A percentile compares a stretch with the other conserved stretches of the same genome.
Conservation (phyloP, 2,888 invertebrate genomes). For the Tachina lurida region DNA sequence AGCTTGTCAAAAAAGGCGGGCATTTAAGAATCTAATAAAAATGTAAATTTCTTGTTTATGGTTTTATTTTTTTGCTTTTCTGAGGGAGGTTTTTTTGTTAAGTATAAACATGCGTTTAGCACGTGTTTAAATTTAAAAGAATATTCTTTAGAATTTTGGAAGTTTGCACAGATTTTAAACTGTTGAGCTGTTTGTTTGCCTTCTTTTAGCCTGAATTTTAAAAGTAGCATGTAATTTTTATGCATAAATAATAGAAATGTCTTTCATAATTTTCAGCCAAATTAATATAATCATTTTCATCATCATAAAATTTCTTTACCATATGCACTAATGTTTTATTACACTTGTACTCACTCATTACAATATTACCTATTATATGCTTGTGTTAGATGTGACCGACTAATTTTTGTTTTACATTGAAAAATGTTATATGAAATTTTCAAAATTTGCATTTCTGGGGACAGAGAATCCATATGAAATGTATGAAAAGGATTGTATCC, state of each 20-base stretch:
- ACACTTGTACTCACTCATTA: not conserved
- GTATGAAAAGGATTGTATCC: no score
- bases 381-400: constrained; percentile 31
- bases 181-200: not conserved
- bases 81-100: not conserved
- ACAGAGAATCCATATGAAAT: no score
- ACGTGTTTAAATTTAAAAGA: constrained; percentile 49
- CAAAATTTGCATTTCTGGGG: no score
- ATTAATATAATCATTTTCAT: constrained; percentile 57
- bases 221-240: constrained; percentile 11
- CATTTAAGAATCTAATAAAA: constrained; percentile 56
- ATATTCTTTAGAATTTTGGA: not conserved
- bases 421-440: no score
- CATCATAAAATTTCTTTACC: not conserved
- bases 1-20: not conserved
- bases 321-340: constrained; percentile 23
- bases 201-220: not conserved
- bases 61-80: not conserved
- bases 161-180: not conserved
- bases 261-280: constrained; percentile 35
- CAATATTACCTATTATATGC: not conserved
- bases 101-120: constrained; percentile 32
- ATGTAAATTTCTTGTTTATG: constrained; percentile 35
- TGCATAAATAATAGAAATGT: constrained; percentile 50
- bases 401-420: not conserved